Base-by-base conservation (phyloP, 1,140 invertebrate species). In the Venturia canescens region DNA sequence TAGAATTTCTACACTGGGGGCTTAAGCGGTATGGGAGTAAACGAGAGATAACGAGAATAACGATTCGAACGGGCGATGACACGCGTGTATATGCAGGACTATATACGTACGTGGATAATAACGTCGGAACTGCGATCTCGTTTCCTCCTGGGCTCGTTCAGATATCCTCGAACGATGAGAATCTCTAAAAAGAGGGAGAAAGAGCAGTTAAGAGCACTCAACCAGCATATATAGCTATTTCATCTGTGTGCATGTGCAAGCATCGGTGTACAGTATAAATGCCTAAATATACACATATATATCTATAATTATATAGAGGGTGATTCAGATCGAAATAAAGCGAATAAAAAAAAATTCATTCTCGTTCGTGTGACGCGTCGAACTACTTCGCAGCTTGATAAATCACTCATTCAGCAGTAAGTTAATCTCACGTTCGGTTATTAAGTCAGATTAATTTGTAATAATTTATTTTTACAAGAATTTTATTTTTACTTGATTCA, bases 91-190 rank as follows among this genome's bases (percentile, higher is more conserved):
- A 69, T 53, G 60, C 23, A 79, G 15, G 29, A 5, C 18, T n/a
- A 70, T 70, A 57, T 48, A n/a, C 29, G 53, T 31, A 9, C 27
- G 34, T 31, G 34, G n/a, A 77, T 77, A 77, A 69, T 66, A 29
- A 31, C 31, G 57, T 60, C 75, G 57, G 31, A 38, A 77, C 57
- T 66, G 31, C 29, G 75, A 31, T 66, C 78, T 79, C 66, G 78
- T 71, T 79, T 79, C 66, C 78, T 79, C 66, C 78, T 53, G 38
- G 23, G 50, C 44, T 79, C 78, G 78, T 71, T 70, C 79, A 44
- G 57, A 77, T 77, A 77, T n/a, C 7, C 66, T 77, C 75, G 60
- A 63, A 63, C 60, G 75, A 77, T 77, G 75, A 57, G 57, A 66
- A 77, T 77, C 75, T 31, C 31, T 16, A 63, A 76, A 31, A 29